A percentile compares a stretch with the other conserved stretches of the same genome.
These are phyloP conservation scores for Nomada ferruginata DNA, from an alignment of 2,888 invertebrate genomes.

Conservation along the genomic window DNA sequence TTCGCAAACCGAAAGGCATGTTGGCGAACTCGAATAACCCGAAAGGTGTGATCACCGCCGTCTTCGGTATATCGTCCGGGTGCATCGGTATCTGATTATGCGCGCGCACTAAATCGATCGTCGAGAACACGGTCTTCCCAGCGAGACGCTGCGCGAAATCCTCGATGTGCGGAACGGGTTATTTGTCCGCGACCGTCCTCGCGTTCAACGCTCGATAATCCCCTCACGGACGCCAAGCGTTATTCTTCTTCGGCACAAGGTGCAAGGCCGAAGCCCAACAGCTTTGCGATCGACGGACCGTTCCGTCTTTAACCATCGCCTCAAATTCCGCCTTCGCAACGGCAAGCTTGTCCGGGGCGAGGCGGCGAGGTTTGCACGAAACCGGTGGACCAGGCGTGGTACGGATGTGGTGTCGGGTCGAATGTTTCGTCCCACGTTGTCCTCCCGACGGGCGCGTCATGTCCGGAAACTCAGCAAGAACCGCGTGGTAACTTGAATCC, in stretches of 20 bases:
- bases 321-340: conserved; percentile 2
- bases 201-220: conserved; percentile 18
- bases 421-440: not conserved
- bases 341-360: not conserved
- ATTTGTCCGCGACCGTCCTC: not conserved
- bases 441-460: too few relatives aligned
- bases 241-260: not conserved
- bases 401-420: not conserved
- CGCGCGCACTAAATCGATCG: too few relatives aligned
- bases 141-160: too few relatives aligned
- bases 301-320: not conserved
- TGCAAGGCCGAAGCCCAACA: conserved; percentile 10
- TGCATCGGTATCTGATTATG: too few relatives aligned
- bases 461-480: too few relatives aligned
- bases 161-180: too few relatives aligned
- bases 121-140: too few relatives aligned
- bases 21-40: not conserved
- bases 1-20: not conserved
- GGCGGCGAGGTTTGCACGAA: not conserved
- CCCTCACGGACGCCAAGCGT: not conserved
- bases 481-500: too few relatives aligned
- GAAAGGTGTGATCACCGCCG: too few relatives aligned
- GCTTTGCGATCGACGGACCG: not conserved
- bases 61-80: too few relatives aligned
- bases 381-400: conserved; percentile 11